Evolutionary conservation across 1,140 invertebrate species (phyloP), one percentile per base, ranked within the genome.

Genomic region (Antheraea mylitta): DNA sequence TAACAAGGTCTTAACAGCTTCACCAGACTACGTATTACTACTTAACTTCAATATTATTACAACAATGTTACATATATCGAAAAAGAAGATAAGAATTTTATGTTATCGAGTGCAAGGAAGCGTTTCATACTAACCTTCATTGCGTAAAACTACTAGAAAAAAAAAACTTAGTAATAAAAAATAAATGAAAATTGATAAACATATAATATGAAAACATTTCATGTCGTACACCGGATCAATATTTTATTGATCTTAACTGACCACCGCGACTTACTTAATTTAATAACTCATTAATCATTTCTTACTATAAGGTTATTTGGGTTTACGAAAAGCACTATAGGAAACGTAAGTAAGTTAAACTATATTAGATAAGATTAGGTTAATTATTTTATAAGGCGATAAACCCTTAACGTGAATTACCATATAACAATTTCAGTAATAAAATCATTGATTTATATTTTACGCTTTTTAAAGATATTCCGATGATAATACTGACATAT

Each of bases 361-460:
- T 16, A 1, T 16, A 53, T 53, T 53, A 53, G 45, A 53, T 53
- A 53, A 53, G 45, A 53, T 53, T 53, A 6, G 45, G 16, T 53
- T 53, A 13, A 53, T 53, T 53, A 53, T 53, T 53, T 53, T 53
- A 53, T 53, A 53, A 53, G 1, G 45, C 6, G 16, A 53, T 53
- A 53, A 53, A 53, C 45, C 16, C 45, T 2, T 53, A 53, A 53
- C 45, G 45, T 11, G 45, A 53, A 53, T 53, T 53, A 13, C 45
- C 9, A 53, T 5, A 13, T 16, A 13, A 53, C 45, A 53, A 53
- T 53, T 53, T n/a, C 11, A 53, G 45, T 53, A 53, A 53, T 53
- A 53, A 53, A 53, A 53, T 53, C 45, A 53, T 53, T 53, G 16
- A 53, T 53, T 53, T 53, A 53, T 53, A 53, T 53, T 13, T 53